These are phyloP conservation scores for Cryptotis parvus DNA, from an alignment of 2,113 vertebrate genomes.

Conservation along the genomic window DNA sequence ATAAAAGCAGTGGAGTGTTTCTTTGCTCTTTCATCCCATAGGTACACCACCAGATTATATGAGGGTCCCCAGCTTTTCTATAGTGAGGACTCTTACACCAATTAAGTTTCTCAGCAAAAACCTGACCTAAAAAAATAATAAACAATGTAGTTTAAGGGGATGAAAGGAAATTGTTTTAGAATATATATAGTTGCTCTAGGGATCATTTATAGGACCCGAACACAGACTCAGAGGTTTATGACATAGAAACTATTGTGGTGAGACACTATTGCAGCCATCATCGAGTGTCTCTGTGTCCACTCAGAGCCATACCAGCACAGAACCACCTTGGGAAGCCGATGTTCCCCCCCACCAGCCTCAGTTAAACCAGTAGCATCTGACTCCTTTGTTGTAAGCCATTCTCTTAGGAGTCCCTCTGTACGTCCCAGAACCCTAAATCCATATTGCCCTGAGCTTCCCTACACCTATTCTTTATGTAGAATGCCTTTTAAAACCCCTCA, in stretches of 20 bases:
- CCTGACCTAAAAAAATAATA: not conserved
- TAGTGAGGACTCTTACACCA: not conserved
- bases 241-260: not conserved
- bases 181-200: not conserved
- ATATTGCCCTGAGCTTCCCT: not conserved
- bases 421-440: not conserved
- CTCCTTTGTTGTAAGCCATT: not conserved
- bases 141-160: not conserved
- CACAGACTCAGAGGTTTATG: not conserved
- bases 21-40: not conserved
- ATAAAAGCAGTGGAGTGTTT: not conserved
- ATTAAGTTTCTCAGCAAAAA: not conserved
- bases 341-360: not conserved
- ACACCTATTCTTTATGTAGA: not conserved
- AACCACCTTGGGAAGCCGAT: too few species aligned
- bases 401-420: not conserved
- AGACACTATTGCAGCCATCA: rapidly evolving
- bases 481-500: not conserved
- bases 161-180: not conserved
- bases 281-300: too few species aligned
- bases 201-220: not conserved
- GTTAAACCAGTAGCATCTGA: too few species aligned
- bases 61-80: not conserved
- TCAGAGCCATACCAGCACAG: not conserved
- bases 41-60: not conserved